Evolutionary conservation across 2,113 vertebrate genomes (phyloP).

Genomic region (Nestor notabilis): DNA sequence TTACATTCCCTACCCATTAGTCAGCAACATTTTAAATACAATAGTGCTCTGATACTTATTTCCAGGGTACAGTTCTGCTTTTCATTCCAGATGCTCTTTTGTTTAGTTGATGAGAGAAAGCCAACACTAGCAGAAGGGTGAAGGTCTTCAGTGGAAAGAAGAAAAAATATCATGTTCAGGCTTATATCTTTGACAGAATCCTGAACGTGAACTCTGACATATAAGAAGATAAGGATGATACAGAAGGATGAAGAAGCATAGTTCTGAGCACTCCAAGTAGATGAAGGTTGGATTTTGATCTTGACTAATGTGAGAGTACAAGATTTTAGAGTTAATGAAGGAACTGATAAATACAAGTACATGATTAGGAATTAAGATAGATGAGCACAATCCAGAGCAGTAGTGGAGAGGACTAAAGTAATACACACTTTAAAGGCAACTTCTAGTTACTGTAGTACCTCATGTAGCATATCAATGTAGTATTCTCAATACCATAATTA

Average conservation of each 20-base stretch:
- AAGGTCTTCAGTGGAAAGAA: not conserved
- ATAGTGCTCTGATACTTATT: not conserved
- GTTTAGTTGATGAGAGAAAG: not conserved
- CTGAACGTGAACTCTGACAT: not conserved
- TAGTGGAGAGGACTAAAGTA: not conserved
- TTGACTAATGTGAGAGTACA: not conserved
- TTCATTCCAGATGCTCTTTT: not conserved
- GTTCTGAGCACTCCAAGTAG: not conserved
- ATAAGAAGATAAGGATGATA: not conserved
- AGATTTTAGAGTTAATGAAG: not conserved
- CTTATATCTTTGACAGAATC: not conserved
- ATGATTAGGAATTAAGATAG: not conserved
- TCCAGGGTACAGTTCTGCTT: not conserved
- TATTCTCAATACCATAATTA: not conserved
- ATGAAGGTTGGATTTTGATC: not conserved
- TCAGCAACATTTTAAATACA: not conserved
- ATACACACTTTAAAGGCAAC: not conserved
- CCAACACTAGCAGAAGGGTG: not conserved
- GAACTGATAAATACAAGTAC: not conserved
- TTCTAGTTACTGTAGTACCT: not conserved
- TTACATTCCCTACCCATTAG: not conserved
- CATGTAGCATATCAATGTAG: not conserved
- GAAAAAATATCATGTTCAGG: not conserved
- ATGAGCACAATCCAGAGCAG: not conserved
- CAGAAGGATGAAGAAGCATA: not conserved